Base-by-base conservation (phyloP, 2,888 invertebrate genomes). In the Cephonodes hylas region DNA sequence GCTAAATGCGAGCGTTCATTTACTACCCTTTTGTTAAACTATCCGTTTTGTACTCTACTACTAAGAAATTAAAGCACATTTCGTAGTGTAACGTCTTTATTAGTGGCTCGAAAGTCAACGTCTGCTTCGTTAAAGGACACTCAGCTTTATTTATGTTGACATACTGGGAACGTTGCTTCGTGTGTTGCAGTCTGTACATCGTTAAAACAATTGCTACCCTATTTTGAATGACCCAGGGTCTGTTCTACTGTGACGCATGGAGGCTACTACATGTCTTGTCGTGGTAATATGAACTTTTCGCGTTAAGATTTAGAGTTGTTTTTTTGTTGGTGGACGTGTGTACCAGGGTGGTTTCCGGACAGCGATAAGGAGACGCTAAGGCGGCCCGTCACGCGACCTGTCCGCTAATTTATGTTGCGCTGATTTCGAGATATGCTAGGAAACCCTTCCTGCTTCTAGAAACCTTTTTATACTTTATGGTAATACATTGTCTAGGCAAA, bases 51-150 rank as follows among this genome's bases (percentile, higher is more conserved):
- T 45, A 57, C 66, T 67, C 66, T 72, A 68, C 68, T 44, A 42
- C 45, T 27, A 22, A 23, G 61, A 48, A 58, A 59, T 73, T 84
- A 88, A 75, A 81, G 90, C 84, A 76, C 71, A 85, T 77, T 84
- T 80, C 83, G 75, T 77, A 73, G 76, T 68, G 68, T 71, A 68
- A 53, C 31, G 72, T 75, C 80, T 81, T 81, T 85, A 86, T 89
- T 87, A 88, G 86, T 84, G 85, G 84, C 82, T 80, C 84, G 81
- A 42, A 86, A 85, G 85, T 89, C 88, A 84, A 88, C 86, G 89
- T 91, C 89, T 86, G 86, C 86, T 89, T 89, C 88, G 91, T 89
- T 91, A 91, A 90, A 90, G 90, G 91, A 92, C 89, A 89, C 88
- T 91, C 89, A 83, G 88, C 91, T 90, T 91, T 92, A 92, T 91